Base-by-base conservation (phyloP, 1,140 invertebrate genomes). In the Harpegnathos saltator region DNA sequence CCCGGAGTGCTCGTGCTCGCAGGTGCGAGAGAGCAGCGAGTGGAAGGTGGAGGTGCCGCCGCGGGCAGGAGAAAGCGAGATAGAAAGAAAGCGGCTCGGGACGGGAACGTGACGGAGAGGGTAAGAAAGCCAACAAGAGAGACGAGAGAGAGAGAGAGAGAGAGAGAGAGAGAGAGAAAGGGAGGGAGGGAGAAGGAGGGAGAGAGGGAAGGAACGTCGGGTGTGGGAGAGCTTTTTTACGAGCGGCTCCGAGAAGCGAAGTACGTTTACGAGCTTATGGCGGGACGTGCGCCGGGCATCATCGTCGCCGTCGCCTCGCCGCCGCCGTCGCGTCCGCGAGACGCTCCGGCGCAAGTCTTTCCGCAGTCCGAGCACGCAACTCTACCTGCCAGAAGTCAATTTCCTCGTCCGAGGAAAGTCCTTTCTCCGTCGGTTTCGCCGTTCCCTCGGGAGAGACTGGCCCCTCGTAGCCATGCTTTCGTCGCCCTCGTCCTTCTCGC, bases 301-400 rank as follows among this genome's bases (percentile, higher is more conserved):
- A 29, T 33, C 50, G 61, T 0, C 44, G 58, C 26, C 33, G 71
- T 33, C 19, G 24, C 17, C 52, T 0, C 44, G 58, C 26, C 33
- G 71, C 22, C 19, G 24, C 17, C 52, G 38, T 44, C 38, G n/a
- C n/a, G 38, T 44, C 38, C 19, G 63, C 52, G 58, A 44, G 69
- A 69, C 38, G 38, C 9, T 9, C 3, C 38, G 38, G 3, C 38
- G 38, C 44, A 26, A 7, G n/a, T n/a, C n/a, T n/a, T 26, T 62
- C 68, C 44, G 90, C 80, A 92, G 89, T 92, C 90, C 82, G 68
- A 82, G 90, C 91, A 92, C 91, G 91, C 72, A 91, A 88, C 80
- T 26, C 78, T 77, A 84, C 83, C 89, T 87, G 88, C 85, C 88
- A 91, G 89, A 91, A 92, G 91, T 92, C 90, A 92, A 92, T 92